Evolutionary conservation across 1,140 invertebrate genomes (phyloP), one percentile per base, ranked within the genome.

Genomic region (Brachionus rubens): DNA sequence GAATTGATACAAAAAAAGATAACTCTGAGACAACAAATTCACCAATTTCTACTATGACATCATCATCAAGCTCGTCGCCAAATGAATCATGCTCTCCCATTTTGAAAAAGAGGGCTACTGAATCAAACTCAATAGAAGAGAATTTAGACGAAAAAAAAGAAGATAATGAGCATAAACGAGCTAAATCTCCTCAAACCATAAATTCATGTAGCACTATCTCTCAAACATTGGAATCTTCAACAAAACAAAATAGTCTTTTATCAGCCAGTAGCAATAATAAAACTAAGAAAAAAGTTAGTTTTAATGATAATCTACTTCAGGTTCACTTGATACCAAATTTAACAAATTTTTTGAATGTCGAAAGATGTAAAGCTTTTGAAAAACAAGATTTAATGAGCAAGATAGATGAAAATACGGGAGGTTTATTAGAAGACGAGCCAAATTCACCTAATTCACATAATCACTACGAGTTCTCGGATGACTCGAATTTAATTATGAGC

Each of bases 291-390:
- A 48, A 54, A 50, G 68, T 72, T 21, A 72, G 68, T 36, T 72
- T 72, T 40, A 72, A 72, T 14, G 68, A 72, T 14, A 50, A 36
- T 19, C 28, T 72, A 14, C n/a, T 72, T n/a, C 24, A 72, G n/a
- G 46, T 72, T n/a, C 68, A 72, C 30, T 50, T 72, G 26, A 72
- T 72, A 14, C 68, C 68, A 6, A 72, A 72, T 46, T 65, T 65
- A 26, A 41, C 36, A 0, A 43, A 46, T 43, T 43, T 43, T 65
- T 12, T 65, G 1, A 41, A 19, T 43, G 19, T 65, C 12, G 54
- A 59, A 59, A 33, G 16, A 24, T 59, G 33, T 33, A 59, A 59
- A 19, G n/a, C 54, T 36, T 52, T 12, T 10, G 50, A 52, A 24
- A 59, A 36, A 10, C 1, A 28, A 9, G 59, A 65, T 24, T 16